Percentiles rank a stretch among this genome's conserved stretches.
phyloP scores from a whole-genome alignment of 2,113 vertebrate genomes.

The Brachirus orientalis region DNA sequence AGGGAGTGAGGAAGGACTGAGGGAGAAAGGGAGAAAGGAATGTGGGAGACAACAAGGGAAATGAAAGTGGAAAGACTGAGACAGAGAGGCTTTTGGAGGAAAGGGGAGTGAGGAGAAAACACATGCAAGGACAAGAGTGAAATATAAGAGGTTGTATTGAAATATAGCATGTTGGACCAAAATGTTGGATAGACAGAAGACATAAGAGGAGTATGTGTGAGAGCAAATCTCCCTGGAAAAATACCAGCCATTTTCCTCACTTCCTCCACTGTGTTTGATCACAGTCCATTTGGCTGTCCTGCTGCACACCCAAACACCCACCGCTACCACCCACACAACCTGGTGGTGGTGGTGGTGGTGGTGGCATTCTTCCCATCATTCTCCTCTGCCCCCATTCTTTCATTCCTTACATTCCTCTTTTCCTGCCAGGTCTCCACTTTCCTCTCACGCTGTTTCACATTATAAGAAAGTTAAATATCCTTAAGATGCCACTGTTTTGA shows the following conservation, averaged over 20 bases:
- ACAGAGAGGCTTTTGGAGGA: background rate
- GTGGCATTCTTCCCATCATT: slow-evolving; percentile 16
- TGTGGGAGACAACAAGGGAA: background rate
- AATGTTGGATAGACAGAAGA: background rate
- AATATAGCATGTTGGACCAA: background rate
- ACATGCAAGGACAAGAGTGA: background rate
- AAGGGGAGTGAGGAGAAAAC: slow-evolving; percentile 1
- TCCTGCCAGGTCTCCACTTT: background rate
- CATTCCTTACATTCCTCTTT: slow-evolving; percentile 25
- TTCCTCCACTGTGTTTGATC: slow-evolving; percentile 42
- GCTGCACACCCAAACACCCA: slow-evolving; percentile 16
- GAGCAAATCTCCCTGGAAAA: slow-evolving; percentile 45
- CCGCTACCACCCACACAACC: slow-evolving; percentile 19
- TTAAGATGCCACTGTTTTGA: slow-evolving; percentile 29
- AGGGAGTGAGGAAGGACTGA: slow-evolving; percentile 6
- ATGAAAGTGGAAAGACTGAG: slow-evolving; percentile 31
- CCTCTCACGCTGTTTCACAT: background rate
- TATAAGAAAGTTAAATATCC: background rate
- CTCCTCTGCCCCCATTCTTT: slow-evolving; percentile 14
- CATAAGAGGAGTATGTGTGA: slow-evolving; percentile 8
- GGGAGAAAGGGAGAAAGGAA: background rate
- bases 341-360: background rate
- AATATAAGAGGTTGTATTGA: slow-evolving; percentile 6
- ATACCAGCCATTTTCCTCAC: slow-evolving; percentile 47
- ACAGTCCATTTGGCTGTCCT: slow-evolving; percentile 29